Base-by-base conservation (phyloP, 2,113 vertebrate genomes). In the Muntiacus reevesi region DNA sequence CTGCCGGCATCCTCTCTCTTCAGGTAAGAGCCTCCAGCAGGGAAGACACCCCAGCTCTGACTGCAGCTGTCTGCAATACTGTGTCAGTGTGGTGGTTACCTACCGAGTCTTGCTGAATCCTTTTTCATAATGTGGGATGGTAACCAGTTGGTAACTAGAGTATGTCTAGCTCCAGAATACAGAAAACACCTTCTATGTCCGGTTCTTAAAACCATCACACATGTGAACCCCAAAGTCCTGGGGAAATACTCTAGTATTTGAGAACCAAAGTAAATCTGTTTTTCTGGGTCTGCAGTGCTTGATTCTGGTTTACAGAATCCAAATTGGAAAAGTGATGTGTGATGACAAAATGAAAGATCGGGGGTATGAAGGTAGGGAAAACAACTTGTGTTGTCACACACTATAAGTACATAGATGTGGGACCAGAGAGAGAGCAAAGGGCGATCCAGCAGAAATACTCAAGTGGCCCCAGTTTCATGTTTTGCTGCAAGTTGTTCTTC, bases 11-110 rank as follows among this genome's bases (percentile, higher is more conserved):
- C 13, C 64, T 43, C 7, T 43, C 52, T 79, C 13, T 52, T n/a
- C 25, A 23, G 33, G 8, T 0, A 0, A 15, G 45, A n/a, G n/a
- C 74, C 71, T 88, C 27, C 6, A 19, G 57, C 2, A 6, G 4
- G 3, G 50, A 43, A 33, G 50, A 28, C 57, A 16, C 13, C 8
- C 12, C 0, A 27, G 45, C 96, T 74, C 74, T 36, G 27, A 25
- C 0, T 2, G 4, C 28, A 17, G 28, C 87, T n/a, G 8, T 89
- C 79, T 57, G 28, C 36, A 17, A 1, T 6, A 0, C 30, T 36
- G 5, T 43, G 7, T 43, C 90, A 17, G 71, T 9, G 17, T 17
- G 6, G 52, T 25, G 87, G 52, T 30, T 17, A n/a, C 25, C 43
- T 62, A 21, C 54, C 45, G 4, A 12, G 25, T 9, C 47, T 57